A percentile compares a stretch with the other conserved stretches of the same genome.
Evolutionary conservation across 2,113 vertebrate species (phyloP).

Genomic region (Cephalopholis sonnerati): DNA sequence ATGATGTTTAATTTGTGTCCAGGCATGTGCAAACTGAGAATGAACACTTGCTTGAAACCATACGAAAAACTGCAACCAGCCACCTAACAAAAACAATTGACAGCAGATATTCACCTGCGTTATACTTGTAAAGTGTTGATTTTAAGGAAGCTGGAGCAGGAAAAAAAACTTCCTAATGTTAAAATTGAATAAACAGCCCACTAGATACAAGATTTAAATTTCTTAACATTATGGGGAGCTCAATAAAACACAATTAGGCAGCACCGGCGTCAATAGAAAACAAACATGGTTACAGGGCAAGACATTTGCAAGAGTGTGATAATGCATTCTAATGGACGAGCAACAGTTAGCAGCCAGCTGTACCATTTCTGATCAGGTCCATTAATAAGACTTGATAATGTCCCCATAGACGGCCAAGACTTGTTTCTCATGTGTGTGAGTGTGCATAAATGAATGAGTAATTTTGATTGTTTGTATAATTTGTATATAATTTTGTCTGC

Average conservation of each 20-base stretch:
- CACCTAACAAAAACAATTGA: background rate
- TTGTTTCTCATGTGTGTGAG: conserved; percentile 59
- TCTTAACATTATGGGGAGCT: conserved; percentile 27
- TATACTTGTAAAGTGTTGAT: background rate
- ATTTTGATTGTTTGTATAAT: conserved; percentile 53
- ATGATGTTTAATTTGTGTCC: conserved; percentile 13
- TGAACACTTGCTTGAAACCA: background rate
- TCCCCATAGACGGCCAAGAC: conserved; percentile 61
- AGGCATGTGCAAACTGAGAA: conserved; percentile 3
- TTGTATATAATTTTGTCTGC: conserved; percentile 40
- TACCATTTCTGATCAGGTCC: conserved; percentile 61
- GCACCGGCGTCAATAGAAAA: conserved; percentile 47
- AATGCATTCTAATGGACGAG: conserved; percentile 73
- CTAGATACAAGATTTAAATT: conserved; percentile 33
- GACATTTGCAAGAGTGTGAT: conserved; percentile 76
- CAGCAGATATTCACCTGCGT: background rate
- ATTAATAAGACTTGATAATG: conserved; percentile 72
- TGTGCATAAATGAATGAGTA: conserved; percentile 64
- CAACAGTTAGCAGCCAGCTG: conserved; percentile 60
- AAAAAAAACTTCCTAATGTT: conserved; percentile 12
- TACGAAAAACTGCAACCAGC: conserved; percentile 1
- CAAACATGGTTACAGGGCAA: conserved; percentile 60
- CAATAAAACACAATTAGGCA: conserved; percentile 59
- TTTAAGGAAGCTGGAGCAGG: background rate
- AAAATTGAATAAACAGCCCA: conserved; percentile 46